Conservation (phyloP, 2,113 vertebrate genomes). For the Mastomys coucha region DNA sequence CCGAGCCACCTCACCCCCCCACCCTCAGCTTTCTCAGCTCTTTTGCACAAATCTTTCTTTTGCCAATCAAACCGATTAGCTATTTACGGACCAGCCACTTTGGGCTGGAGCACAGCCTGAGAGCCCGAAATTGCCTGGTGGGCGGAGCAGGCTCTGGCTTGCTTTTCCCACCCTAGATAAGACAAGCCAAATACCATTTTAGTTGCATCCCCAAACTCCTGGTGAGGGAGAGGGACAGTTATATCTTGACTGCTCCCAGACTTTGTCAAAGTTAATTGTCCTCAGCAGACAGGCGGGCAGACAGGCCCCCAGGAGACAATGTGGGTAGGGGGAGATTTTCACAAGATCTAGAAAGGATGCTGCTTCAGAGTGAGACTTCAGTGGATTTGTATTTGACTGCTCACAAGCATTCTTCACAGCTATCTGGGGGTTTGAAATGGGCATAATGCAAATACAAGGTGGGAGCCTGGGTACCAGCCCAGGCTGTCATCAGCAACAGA, state of each 20-base stretch:
- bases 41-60: background rate
- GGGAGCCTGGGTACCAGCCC: background rate
- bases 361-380: constrained; percentile 11
- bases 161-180: background rate
- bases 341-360: background rate
- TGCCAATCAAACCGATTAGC: background rate
- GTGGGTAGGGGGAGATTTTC: constrained; percentile 33
- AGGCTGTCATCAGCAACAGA: background rate
- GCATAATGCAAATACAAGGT: background rate
- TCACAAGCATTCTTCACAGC: background rate
- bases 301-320: background rate
- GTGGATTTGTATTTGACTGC: background rate
- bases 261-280: background rate
- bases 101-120: background rate
- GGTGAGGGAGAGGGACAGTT: background rate
- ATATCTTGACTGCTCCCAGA: background rate
- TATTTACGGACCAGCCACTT: background rate
- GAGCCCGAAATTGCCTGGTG: background rate
- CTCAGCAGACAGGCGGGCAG: background rate
- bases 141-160: background rate
- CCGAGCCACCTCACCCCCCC: no score
- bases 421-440: constrained; percentile 34
- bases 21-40: background rate
- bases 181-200: background rate
- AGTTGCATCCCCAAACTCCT: background rate